A percentile compares a stretch with the other conserved stretches of the same genome.
phyloP scores from a whole-genome alignment of 2,888 invertebrate species.

The Zhengitettix transpicula region DNA sequence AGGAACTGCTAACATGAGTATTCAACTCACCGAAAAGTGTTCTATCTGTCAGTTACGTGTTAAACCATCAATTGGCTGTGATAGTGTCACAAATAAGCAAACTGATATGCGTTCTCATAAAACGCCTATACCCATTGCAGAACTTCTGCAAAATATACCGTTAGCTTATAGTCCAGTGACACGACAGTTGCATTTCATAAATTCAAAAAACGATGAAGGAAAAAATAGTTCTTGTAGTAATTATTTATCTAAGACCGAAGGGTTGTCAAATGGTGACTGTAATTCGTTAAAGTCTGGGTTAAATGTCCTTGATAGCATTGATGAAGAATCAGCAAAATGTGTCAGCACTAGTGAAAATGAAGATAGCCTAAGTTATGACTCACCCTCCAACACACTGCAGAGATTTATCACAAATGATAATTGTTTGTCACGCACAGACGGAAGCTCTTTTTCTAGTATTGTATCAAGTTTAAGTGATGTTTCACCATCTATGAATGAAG shows the following conservation, averaged over 20 bases:
- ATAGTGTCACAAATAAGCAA: constrained; percentile 14
- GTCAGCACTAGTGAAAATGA: constrained; percentile 6
- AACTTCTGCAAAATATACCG: constrained; percentile 55
- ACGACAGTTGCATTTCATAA: constrained; percentile 42
- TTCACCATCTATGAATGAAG: constrained; percentile 30
- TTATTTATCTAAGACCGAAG: not conserved
- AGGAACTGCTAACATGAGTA: not conserved
- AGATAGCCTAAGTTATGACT: constrained; percentile 9
- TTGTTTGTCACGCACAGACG: constrained; percentile 26
- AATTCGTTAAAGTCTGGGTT: not conserved
- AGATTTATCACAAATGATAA: constrained; percentile 3
- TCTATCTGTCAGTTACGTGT: not conserved
- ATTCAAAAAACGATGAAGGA: not conserved
- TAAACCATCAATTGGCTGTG: constrained; percentile 14
- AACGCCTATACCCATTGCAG: constrained; percentile 40
- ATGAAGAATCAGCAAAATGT: not conserved
- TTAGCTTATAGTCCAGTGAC: constrained; percentile 58
- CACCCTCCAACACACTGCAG: constrained; percentile 11
- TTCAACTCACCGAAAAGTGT: no score
- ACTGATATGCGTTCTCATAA: constrained; percentile 3
- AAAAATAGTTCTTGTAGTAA: not conserved
- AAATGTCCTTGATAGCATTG: not conserved
- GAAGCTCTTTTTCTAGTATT: constrained; percentile 49
- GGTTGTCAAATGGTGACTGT: not conserved
- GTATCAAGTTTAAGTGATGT: constrained; percentile 55